Evolutionary conservation across 2,113 vertebrate species (phyloP), one percentile per base, ranked within the genome.

Genomic region (Cyanoderma ruficeps): DNA sequence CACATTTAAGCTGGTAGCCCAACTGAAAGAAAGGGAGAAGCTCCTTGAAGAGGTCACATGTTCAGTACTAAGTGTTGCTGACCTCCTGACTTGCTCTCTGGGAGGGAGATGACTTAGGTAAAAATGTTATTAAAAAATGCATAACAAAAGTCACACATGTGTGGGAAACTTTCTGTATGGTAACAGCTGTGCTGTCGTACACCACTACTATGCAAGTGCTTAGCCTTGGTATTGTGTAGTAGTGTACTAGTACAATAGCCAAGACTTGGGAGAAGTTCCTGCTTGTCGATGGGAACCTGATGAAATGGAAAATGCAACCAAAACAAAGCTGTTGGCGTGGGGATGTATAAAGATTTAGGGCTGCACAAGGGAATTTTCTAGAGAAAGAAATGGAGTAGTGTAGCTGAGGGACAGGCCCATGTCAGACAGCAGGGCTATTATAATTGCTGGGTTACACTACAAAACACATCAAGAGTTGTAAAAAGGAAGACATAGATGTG

Each of bases 311-410:
- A 55, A 56, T 55, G 35, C 39, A 92, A 57, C 49, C 63, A 82
- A 90, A 93, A 83, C 55, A 88, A 83, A 90, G 42, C 42, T 49
- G 46, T 90, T 86, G 83, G 59, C 42, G 18, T 80, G 50, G 82
- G n/a, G 28, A 69, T 72, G 20, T 42, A n/a, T 76, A 49, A 93
- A 89, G 65, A 56, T 5, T 44, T 14, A 2, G n/a, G 35, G 41
- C 61, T 42, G 20, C 59, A 60, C n/a, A 76, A 56, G 57, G 75
- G 41, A 72, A 53, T 33, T 53, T 53, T 85, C 61, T 61, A 56
- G 64, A 68, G 33, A 56, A 87, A 41, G 33, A 75, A 68, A 44
- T 1, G 2, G n/a, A 67, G 25, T 60, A 28, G 23, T 6, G 25
- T 19, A 70, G 46, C 50, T 59, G 56, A 75, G 69, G 78, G 65